Evolutionary conservation across 1,140 invertebrate species (phyloP).

Genomic region (Neodiprion pinetum): DNA sequence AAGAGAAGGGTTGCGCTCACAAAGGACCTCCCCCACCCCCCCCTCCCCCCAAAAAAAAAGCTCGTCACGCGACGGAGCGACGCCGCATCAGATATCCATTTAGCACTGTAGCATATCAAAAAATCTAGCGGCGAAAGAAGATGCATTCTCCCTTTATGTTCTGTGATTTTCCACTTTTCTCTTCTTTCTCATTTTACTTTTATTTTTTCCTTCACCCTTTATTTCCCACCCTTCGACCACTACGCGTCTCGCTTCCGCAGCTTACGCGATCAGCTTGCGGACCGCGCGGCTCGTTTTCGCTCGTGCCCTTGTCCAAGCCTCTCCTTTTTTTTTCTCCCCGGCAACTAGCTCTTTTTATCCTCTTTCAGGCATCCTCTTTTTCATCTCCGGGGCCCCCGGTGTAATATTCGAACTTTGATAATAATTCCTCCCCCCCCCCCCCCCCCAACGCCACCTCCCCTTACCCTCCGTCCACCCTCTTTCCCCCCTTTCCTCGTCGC

Average conservation of each 20-base stretch:
- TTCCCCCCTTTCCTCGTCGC: neutral
- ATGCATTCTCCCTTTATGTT: too few relatives aligned
- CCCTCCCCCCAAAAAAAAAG: too few relatives aligned
- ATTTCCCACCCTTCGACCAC: too few relatives aligned
- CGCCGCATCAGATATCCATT: too few relatives aligned
- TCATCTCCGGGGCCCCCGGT: constrained; percentile 12
- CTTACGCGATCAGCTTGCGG: neutral
- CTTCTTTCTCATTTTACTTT: too few relatives aligned
- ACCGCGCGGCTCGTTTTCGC: neutral
- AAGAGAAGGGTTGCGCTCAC: neutral
- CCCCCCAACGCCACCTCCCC: constrained; percentile 3
- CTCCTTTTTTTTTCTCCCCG: neutral
- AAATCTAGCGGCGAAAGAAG: too few relatives aligned
- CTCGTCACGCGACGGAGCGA: too few relatives aligned
- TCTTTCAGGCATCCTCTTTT: constrained; percentile 25
- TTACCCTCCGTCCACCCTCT: constrained; percentile 12
- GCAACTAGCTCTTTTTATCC: neutral
- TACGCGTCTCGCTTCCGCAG: too few relatives aligned
- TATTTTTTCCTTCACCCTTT: too few relatives aligned
- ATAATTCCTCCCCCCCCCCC: constrained; percentile 26
- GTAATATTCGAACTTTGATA: constrained; percentile 33
- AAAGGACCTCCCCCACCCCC: too few relatives aligned
- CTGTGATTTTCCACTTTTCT: too few relatives aligned
- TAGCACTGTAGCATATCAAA: too few relatives aligned
- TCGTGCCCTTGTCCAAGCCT: constrained; percentile 11